Base-by-base conservation (phyloP, 2,113 vertebrate genomes). In the Bubo scandiacus region DNA sequence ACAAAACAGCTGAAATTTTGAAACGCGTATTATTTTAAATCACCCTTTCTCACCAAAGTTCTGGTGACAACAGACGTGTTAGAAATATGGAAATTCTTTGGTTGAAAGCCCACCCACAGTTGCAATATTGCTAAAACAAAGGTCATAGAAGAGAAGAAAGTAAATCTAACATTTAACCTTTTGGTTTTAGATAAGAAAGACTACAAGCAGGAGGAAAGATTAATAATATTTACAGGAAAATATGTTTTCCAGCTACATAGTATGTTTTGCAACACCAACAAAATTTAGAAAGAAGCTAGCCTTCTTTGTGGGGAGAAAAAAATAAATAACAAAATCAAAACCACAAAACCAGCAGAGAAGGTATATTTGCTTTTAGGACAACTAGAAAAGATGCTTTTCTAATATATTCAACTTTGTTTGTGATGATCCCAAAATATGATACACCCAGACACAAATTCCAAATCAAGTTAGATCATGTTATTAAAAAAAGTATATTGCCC, bases 1-100 rank as follows among this genome's bases (percentile, higher is more conserved):
- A 90, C n/a, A 74, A 86, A 82, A 77, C 43, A 94, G 88, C 11
- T 79, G 81, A 95, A 81, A 83, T 91, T 90, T 93, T 93, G 78
- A 94, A 96, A 94, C 57, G 7, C 80, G 47, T 40, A 43, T 78
- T 89, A 79, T 92, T 87, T 95, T 89, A 86, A 82, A 91, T 94
- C n/a, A 67, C 10, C 7, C 47, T 91, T 71, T 95, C 71, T 82
- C 54, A 67, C 83, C 94, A 86, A 96, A 91, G 90, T 92, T 74
- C 61, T 74, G 68, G 43, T 77, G 63, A 81, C 61, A 85, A 68
- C 2, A 87, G 78, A 67, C 5, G 6, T 11, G 15, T 90, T 66
- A 81, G 34, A 87, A 87, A 63, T 90, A 61, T 9, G 23, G 12
- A 71, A 23, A 12, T 42, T 81, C 74, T 92, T 75, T 15, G 14